Base-by-base conservation (phyloP, 2,797 vertebrate genomes). In the Tiaroga cobitis region DNA sequence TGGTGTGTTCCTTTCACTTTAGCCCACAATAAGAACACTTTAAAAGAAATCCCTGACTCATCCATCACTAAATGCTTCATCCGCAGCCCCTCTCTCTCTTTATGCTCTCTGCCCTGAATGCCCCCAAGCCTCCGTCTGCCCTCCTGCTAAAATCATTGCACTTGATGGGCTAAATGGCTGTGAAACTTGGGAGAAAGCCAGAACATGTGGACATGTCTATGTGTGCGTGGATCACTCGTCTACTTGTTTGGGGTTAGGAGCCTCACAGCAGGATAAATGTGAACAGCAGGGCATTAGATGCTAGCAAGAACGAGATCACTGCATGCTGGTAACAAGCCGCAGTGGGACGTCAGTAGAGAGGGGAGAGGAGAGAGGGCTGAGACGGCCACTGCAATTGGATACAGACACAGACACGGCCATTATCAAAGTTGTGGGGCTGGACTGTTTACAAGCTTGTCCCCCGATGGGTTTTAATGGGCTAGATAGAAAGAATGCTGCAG, bases 301-400 rank as follows among this genome's bases (percentile, higher is more conserved):
- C 61, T 49, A 67, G 83, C 18, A 46, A 56, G 76, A 69, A 29
- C 34, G 32, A 79, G 83, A 79, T 82, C 46, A 34, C 69, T 18
- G 83, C 77, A 73, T 80, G 69, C 41, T 73, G 56, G 81, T 94
- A 95, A 95, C 93, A 93, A 93, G 91, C 87, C 94, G 89, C 93
- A 90, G 92, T 82, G 86, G 92, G 93, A 93, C 85, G 87, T 89
- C 81, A 85, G 69, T 51, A 63, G 41, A 79, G 69, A 43, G 88
- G 67, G 87, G 91, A 90, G 92, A 43, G 88, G 67, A 87, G 91
- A 90, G 92, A 89, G 67, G 77, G 37, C 68, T 90, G 91, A 90
- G 91, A 65, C 63, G 88, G 87, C 87, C 87, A 86, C 69, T 86
- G 86, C 81, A 79, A 87, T 90, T 81, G 69, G 68, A 67, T 69